A percentile compares a stretch with the other conserved stretches of the same genome.
These are phyloP conservation scores for Julus scanicus DNA, from an alignment of 2,888 invertebrate species.

Conservation along the genomic window DNA sequence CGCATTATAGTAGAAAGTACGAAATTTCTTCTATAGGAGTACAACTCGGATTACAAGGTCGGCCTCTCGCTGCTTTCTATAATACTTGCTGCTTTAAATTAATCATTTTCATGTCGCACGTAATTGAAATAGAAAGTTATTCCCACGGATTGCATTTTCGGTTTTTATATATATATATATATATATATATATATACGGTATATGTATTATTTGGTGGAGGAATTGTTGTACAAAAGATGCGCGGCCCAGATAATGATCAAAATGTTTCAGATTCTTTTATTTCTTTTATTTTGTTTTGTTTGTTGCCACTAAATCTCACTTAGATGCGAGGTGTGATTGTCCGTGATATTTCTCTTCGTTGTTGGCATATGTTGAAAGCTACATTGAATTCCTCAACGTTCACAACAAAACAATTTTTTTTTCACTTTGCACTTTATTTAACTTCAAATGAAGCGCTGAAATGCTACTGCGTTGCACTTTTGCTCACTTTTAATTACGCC, in stretches of 20 bases:
- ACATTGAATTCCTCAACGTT: constrained; percentile 29
- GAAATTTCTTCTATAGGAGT: neutral
- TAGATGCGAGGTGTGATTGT: constrained; percentile 41
- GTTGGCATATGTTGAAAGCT: constrained; percentile 31
- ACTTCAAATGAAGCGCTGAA: constrained; percentile 45
- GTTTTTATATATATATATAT: neutral
- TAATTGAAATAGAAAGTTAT: constrained; percentile 40
- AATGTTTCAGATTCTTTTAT: constrained; percentile 43
- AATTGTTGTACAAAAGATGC: constrained; percentile 3
- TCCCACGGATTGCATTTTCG: constrained; percentile 35
- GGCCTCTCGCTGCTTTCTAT: constrained; percentile 24
- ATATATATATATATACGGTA: neutral
- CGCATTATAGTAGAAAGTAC: neutral
- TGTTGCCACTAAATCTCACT: constrained; percentile 47
- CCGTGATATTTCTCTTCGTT: constrained; percentile 43
- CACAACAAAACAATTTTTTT: constrained; percentile 1
- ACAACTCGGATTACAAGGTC: neutral
- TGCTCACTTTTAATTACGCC: constrained; percentile 27
- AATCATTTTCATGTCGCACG: constrained; percentile 34
- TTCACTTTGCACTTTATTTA: constrained; percentile 36
- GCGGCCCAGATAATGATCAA: constrained; percentile 40
- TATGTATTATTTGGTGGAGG: constrained; percentile 1
- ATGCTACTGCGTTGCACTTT: constrained; percentile 7
- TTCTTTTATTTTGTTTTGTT: constrained; percentile 45
- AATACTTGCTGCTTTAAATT: constrained; percentile 10